Evolutionary conservation across 2,797 vertebrate species (phyloP).

Genomic region (Sebastolobus altivelis): DNA sequence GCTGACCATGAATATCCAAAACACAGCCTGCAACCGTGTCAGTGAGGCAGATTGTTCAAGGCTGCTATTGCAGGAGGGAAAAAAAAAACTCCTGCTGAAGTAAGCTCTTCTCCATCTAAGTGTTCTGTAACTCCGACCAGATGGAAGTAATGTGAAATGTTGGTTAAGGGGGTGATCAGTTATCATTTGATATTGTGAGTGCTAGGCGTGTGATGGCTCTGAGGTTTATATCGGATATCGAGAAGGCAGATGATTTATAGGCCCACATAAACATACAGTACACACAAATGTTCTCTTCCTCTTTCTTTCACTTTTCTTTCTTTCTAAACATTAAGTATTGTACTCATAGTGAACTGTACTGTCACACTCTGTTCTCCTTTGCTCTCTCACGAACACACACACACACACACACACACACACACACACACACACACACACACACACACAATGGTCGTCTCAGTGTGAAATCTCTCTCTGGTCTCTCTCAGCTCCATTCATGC

Average conservation of each 20-base stretch:
- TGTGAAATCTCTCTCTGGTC: slow-evolving; percentile 73
- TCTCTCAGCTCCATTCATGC: slow-evolving; percentile 67
- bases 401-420: slow-evolving; percentile 8
- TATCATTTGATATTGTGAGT: neutral
- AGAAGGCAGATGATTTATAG: neutral
- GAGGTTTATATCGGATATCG: neutral
- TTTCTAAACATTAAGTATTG: slow-evolving; percentile 16
- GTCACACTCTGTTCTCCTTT: slow-evolving; percentile 13
- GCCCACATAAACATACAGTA: neutral
- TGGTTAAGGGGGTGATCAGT: neutral
- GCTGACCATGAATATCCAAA: no score
- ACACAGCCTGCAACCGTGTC: no score
- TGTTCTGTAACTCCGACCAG: neutral
- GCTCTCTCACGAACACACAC: neutral
- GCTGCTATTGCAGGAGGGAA: neutral
- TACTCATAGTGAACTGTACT: slow-evolving; percentile 24
- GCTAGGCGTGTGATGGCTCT: neutral
- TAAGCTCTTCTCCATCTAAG: neutral
- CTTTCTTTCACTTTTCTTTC: slow-evolving; percentile 4
- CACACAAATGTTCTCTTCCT: neutral
- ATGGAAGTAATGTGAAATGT: neutral
- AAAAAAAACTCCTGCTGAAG: neutral
- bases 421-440: slow-evolving; percentile 20
- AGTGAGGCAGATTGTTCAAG: neutral
- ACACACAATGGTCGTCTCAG: slow-evolving; percentile 41